Evolutionary conservation across 2,888 invertebrate genomes (phyloP).

Genomic region (Amiota minor): DNA sequence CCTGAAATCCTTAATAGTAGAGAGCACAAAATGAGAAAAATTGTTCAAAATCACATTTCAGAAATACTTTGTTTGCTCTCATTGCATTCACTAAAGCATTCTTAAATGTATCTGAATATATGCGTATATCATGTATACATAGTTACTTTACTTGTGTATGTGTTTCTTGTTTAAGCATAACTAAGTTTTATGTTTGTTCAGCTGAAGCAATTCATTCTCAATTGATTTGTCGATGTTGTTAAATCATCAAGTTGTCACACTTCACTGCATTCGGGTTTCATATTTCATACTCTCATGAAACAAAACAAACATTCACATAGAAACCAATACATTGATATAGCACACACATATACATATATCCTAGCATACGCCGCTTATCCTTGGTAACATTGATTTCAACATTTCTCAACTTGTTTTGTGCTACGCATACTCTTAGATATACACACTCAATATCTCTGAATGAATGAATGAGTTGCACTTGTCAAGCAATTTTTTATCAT

Average conservation of each 20-base stretch:
- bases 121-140: no score
- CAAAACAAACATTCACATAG: constrained; percentile 12
- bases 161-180: not conserved
- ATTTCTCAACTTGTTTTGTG: constrained; percentile 4
- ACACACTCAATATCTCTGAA: constrained; percentile 16
- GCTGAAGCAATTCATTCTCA: constrained; percentile 24
- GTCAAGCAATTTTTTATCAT: constrained; percentile 2
- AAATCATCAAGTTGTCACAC: constrained; percentile 28
- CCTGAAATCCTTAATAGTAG: no score
- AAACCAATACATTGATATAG: not conserved
- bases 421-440: constrained; percentile 17
- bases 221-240: constrained; percentile 27
- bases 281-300: constrained; percentile 20
- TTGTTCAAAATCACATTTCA: no score
- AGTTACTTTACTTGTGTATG: not conserved
- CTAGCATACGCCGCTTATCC: constrained; percentile 4
- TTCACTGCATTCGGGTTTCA: constrained; percentile 14
- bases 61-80: no score
- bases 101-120: no score
- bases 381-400: not conserved
- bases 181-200: not conserved
- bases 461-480: constrained; percentile 12
- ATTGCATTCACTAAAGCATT: no score
- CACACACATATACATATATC: not conserved
- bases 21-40: no score